These are phyloP conservation scores for Drosophila nannoptera DNA, from an alignment of 1,140 invertebrate genomes.

Conservation along the genomic window DNA sequence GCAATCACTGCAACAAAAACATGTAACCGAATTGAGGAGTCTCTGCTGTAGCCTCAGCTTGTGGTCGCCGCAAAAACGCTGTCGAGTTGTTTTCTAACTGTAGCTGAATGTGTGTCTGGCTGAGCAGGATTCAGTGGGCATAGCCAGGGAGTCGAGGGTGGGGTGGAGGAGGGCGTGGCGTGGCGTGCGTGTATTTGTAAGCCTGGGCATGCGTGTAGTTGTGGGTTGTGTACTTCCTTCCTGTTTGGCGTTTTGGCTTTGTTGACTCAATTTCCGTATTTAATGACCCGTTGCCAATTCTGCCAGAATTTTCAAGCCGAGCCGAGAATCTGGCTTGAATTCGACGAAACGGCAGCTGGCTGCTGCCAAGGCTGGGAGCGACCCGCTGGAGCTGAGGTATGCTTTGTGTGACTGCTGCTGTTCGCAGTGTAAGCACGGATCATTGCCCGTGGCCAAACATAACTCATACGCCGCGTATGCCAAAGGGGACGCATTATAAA, in stretches of 20 bases:
- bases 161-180: not conserved
- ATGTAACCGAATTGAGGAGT: slow-evolving; percentile 46
- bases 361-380: not conserved
- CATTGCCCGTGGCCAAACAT: not conserved
- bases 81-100: slow-evolving; percentile 36
- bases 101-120: slow-evolving; percentile 3
- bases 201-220: slow-evolving; percentile 38
- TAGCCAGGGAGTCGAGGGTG: too few relatives aligned
- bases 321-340: slow-evolving; percentile 34
- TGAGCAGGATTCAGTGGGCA: not conserved
- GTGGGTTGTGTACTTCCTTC: slow-evolving; percentile 62
- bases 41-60: slow-evolving; percentile 49
- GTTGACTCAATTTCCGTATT: slow-evolving; percentile 78
- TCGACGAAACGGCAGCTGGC: not conserved
- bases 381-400: not conserved
- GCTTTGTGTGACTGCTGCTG: not conserved
- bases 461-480: slow-evolving; percentile 13
- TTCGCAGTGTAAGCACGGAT: not conserved
- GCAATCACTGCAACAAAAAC: slow-evolving; percentile 34
- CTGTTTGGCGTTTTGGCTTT: slow-evolving; percentile 69
- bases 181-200: slow-evolving; percentile 21
- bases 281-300: slow-evolving; percentile 77
- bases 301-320: slow-evolving; percentile 67
- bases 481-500: slow-evolving; percentile 24
- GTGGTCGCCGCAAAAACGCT: slow-evolving; percentile 49